Evolutionary conservation across 2,888 invertebrate genomes (phyloP).

Genomic region (Melinaea menophilus): DNA sequence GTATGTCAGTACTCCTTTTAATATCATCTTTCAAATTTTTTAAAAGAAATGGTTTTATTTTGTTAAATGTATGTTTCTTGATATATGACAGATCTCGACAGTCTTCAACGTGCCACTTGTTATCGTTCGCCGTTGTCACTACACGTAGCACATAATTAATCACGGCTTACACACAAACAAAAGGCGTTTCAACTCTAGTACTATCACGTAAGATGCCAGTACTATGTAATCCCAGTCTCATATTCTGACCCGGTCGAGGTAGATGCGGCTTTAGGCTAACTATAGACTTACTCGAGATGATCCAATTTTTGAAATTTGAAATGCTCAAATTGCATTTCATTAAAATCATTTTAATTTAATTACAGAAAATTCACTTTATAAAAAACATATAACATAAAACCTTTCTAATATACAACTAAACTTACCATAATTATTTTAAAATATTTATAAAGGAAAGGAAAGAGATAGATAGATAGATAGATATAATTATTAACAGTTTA

Average conservation of each 20-base stretch:
- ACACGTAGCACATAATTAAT: constrained; percentile 37
- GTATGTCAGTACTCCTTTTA: no score
- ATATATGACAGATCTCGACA: constrained; percentile 35
- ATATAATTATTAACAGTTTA: no score
- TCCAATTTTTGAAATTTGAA: no score
- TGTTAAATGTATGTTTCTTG: constrained; percentile 32
- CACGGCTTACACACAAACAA: constrained; percentile 36
- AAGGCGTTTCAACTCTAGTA: constrained; percentile 38
- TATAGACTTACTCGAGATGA: neutral
- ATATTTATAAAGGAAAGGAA: no score
- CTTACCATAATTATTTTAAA: no score
- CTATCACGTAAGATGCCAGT: constrained; percentile 47
- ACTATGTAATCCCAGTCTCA: constrained; percentile 48
- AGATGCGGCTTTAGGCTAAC: constrained; percentile 28
- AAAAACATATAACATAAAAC: no score
- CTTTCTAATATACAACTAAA: no score
- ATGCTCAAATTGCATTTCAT: no score
- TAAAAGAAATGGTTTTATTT: neutral
- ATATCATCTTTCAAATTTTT: no score
- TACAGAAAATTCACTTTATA: no score
- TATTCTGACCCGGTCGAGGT: constrained; percentile 46
- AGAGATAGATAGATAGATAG: no score
- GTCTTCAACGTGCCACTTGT: constrained; percentile 25
- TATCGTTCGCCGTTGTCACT: constrained; percentile 31
- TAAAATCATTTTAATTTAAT: no score